Evolutionary conservation across 1,140 invertebrate species (phyloP).

Genomic region (Nasonia vitripennis): DNA sequence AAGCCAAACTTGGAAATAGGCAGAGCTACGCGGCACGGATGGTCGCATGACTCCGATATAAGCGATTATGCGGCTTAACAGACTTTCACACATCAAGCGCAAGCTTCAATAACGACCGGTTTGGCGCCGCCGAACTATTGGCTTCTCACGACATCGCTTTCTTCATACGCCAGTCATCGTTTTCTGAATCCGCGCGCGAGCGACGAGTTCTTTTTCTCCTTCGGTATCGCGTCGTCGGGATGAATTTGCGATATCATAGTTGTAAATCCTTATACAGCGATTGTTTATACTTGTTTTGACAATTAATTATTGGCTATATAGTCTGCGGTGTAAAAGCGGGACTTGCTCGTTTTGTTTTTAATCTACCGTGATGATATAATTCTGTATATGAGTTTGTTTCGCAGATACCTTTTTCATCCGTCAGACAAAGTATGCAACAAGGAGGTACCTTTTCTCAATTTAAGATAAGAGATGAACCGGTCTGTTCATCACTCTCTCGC

Average conservation of each 20-base stretch:
- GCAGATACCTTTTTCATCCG: too few species aligned
- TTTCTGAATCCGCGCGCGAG: not conserved
- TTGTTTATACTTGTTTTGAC: too few species aligned
- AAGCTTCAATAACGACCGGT: constrained; percentile 67
- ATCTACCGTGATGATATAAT: too few species aligned
- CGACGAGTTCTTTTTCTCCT: not conserved
- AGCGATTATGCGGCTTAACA: constrained; percentile 67
- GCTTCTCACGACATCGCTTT: constrained; percentile 65
- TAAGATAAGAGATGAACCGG: constrained; percentile 20
- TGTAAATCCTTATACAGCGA: too few species aligned
- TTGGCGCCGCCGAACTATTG: constrained; percentile 58
- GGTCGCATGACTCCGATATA: constrained; percentile 69
- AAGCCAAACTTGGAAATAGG: constrained; percentile 68
- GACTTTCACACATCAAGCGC: constrained; percentile 56
- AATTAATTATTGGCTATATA: too few species aligned
- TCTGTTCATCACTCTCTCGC: constrained; percentile 20
- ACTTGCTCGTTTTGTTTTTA: too few species aligned
- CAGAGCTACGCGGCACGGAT: constrained; percentile 57
- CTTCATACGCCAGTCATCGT: constrained; percentile 43
- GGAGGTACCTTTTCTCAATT: not conserved
- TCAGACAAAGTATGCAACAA: too few species aligned
- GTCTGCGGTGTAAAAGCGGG: too few species aligned
- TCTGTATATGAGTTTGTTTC: too few species aligned
- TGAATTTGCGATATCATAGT: not conserved
- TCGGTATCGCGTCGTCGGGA: not conserved